phyloP scores from a whole-genome alignment of 2,797 vertebrate genomes.

The Parambassis ranga region DNA sequence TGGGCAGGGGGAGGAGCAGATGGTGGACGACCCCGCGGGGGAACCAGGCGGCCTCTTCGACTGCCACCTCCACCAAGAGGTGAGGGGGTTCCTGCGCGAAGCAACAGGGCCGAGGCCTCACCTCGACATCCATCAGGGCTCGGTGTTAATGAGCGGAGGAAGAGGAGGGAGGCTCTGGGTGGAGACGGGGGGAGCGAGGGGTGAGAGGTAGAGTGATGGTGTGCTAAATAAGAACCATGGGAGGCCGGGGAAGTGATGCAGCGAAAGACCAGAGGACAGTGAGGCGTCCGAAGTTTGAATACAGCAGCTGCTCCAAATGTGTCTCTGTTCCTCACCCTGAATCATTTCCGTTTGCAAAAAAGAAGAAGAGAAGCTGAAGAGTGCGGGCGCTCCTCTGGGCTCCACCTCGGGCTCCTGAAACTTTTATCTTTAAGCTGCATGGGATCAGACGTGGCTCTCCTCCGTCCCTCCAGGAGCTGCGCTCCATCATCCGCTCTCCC shows the following conservation, averaged over 20 bases:
- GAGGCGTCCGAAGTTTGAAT: no score
- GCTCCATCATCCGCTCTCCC: conserved; percentile 45
- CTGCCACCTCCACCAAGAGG: conserved; percentile 35
- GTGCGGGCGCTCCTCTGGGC: conserved; percentile 47
- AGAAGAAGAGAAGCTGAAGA: neutral
- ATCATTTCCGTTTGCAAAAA: no score
- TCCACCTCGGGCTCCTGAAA: neutral
- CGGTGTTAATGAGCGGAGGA: conserved; percentile 72
- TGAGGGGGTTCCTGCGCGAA: conserved; percentile 46
- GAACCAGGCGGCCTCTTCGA: conserved; percentile 27
- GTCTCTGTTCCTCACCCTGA: no score
- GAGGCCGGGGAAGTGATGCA: neutral
- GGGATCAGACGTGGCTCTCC: conserved; percentile 21
- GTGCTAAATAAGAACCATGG: conserved; percentile 65
- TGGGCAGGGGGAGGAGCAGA: conserved; percentile 65
- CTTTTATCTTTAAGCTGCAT: conserved; percentile 6
- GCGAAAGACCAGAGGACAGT: neutral
- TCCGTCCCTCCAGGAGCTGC: conserved; percentile 35
- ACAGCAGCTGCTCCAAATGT: no score
- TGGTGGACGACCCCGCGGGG: conserved; percentile 45
- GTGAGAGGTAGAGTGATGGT: conserved; percentile 48
- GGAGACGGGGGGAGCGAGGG: conserved; percentile 13
- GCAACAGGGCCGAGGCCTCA: conserved; percentile 50
- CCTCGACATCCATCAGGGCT: conserved; percentile 65
- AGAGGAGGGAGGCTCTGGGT: conserved; percentile 24